Base-by-base conservation (phyloP, 2,797 vertebrate species). In the Poecilia wingei region DNA sequence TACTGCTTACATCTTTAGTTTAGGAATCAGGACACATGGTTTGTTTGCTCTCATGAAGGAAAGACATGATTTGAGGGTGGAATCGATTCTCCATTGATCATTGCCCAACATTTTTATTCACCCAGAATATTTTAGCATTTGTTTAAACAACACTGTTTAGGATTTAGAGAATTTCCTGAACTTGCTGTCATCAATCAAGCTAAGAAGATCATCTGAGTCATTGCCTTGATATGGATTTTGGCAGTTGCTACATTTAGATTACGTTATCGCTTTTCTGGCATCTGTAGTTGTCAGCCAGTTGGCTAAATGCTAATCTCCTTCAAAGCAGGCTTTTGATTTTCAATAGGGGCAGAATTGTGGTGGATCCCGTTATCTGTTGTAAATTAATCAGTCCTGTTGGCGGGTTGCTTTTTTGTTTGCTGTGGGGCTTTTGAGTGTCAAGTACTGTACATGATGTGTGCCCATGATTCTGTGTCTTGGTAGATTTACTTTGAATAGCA, bases 401-500 rank as follows among this genome's bases (percentile, higher is more conserved):
- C 75, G 51, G 83, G 84, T 87, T 5, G 55, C 83, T 81, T 81
- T 85, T 81, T 28, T 88, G 84, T 90, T 86, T 81, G 83, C 88
- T 89, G 88, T 92, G 85, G 91, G 93, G 85, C 55, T 91, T 88
- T 88, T 89, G 80, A 91, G 84, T 92, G 91, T 93, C 46, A 39
- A 91, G 86, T 93, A 79, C 79, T 92, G 88, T 93, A 91, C 84
- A 88, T 87, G 85, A 86, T 91, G 88, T 93, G 90, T 86, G 79
- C 89, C 90, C 89, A 87, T 73, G 71, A 87, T 82, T 91, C 75
- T 85, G 88, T 94, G 91, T 94, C 88, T 93, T 87, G 79, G 90
- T 94, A 92, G 91, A 89, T 90, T 76, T 89, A 16, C 89, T 92
- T 92, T 93, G 83, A 78, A 88, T 87, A 83, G 84, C 87, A 88